These are phyloP conservation scores for Pavo muticus DNA, from an alignment of 2,113 vertebrate genomes.

Conservation along the genomic window DNA sequence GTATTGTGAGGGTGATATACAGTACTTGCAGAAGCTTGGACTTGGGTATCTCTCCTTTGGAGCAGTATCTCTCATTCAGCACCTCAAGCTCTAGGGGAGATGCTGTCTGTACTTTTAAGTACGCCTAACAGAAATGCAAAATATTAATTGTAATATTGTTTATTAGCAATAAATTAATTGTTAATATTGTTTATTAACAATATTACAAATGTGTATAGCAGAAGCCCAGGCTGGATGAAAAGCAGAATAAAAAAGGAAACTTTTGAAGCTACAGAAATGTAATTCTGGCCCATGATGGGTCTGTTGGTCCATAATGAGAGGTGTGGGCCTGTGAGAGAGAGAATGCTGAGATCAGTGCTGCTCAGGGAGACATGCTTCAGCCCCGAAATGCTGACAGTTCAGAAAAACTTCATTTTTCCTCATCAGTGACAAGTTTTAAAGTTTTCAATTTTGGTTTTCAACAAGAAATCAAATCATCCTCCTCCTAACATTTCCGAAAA, in stretches of 20 bases:
- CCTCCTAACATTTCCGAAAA: constrained; percentile 22
- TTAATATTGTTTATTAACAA: neutral
- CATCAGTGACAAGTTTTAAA: constrained; percentile 48
- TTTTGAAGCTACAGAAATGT: neutral
- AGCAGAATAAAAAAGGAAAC: neutral
- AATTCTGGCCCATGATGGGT: constrained; percentile 17
- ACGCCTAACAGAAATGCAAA: neutral
- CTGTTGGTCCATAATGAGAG: constrained; percentile 33
- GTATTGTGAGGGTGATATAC: neutral
- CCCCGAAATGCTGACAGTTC: constrained; percentile 44
- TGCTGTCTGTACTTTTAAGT: neutral
- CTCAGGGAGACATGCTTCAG: constrained; percentile 25
- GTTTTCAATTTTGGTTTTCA: constrained; percentile 53
- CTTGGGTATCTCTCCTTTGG: neutral
- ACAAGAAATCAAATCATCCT: constrained; percentile 37
- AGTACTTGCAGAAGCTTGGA: neutral
- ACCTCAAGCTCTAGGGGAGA: neutral
- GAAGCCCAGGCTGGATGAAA: neutral
- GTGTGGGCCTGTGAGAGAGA: neutral
- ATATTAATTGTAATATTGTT: neutral
- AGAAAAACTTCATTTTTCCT: constrained; percentile 58
- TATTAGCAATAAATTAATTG: neutral
- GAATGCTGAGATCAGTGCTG: neutral
- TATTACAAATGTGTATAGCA: neutral
- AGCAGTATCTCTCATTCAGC: neutral